Conservation (phyloP, 2,113 vertebrate species). For the Thalassoma bifasciatum region DNA sequence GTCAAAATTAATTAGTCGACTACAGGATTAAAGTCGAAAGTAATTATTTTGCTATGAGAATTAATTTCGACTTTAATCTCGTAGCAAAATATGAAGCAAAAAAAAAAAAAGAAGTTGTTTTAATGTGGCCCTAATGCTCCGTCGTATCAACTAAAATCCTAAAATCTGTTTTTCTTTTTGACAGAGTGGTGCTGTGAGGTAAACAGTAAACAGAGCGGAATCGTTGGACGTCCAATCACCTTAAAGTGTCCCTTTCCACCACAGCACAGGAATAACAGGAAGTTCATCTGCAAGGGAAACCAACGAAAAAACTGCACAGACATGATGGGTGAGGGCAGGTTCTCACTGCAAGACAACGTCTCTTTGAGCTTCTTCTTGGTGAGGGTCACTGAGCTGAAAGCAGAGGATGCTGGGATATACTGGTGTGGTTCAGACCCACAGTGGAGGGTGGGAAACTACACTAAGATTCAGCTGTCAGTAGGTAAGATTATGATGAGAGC, state of each 20-base stretch:
- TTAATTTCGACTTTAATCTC: no score
- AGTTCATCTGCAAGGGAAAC: slow-evolving; percentile 65
- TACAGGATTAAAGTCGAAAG: no score
- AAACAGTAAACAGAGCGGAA: not conserved
- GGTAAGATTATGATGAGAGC: slow-evolving; percentile 23
- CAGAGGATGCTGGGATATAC: slow-evolving; percentile 52
- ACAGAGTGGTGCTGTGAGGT: slow-evolving; percentile 58
- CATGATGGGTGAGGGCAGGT: slow-evolving; percentile 1
- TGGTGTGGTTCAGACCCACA: slow-evolving; percentile 60
- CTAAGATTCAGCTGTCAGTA: slow-evolving; percentile 43
- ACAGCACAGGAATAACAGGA: slow-evolving; percentile 25
- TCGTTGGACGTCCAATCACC: not conserved
- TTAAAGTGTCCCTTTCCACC: slow-evolving; percentile 51
- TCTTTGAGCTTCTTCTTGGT: slow-evolving; percentile 41
- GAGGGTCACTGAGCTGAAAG: slow-evolving; percentile 9
- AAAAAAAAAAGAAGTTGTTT: no score
- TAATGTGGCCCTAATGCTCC: no score
- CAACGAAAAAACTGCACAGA: slow-evolving; percentile 7
- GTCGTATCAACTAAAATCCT: no score
- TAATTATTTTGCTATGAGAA: no score
- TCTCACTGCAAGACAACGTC: not conserved
- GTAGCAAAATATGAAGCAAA: no score
- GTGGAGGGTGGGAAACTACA: slow-evolving; percentile 38
- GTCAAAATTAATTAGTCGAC: no score
- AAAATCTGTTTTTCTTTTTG: not conserved